Percentiles rank a stretch among this genome's conserved stretches.
Evolutionary conservation across 2,113 vertebrate genomes (phyloP).

Genomic region (Gnathonemus longibarbis): DNA sequence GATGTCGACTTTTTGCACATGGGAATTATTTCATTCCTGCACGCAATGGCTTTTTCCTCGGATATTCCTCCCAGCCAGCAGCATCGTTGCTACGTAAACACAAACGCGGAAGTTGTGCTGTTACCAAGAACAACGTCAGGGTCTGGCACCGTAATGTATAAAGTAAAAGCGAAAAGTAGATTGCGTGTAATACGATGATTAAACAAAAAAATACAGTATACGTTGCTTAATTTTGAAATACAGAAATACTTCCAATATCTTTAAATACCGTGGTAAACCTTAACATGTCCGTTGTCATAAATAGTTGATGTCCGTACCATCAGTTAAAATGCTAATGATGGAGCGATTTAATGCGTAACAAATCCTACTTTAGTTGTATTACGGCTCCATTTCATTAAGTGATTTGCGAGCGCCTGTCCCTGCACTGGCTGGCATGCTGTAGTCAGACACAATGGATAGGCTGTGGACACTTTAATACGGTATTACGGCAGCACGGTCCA

Average conservation of each 20-base stretch:
- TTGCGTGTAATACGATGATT: not conserved
- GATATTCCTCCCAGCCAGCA: not conserved
- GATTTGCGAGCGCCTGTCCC: not conserved
- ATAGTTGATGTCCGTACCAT: not conserved
- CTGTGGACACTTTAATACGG: constrained; percentile 11
- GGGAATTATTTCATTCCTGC: not conserved
- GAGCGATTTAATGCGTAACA: too few species aligned
- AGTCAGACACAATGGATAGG: constrained; percentile 36
- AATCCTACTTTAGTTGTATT: constrained; percentile 6
- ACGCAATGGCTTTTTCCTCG: not conserved
- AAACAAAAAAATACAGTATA: not conserved
- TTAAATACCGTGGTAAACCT: not conserved
- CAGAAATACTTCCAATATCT: not conserved
- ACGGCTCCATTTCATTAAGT: constrained; percentile 13
- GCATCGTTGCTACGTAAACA: constrained; percentile 13
- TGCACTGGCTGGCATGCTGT: constrained; percentile 10
- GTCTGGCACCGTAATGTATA: not conserved
- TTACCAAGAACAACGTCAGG: constrained; percentile 13
- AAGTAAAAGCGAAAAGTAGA: not conserved
- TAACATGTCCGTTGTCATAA: not conserved
- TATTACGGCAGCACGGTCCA: not conserved
- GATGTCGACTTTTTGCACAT: not conserved
- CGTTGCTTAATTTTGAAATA: not conserved
- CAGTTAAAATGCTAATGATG: not conserved
- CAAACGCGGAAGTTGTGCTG: constrained; percentile 6